phyloP scores from a whole-genome alignment of 2,888 invertebrate species.

The Drosophila ezoana region DNA sequence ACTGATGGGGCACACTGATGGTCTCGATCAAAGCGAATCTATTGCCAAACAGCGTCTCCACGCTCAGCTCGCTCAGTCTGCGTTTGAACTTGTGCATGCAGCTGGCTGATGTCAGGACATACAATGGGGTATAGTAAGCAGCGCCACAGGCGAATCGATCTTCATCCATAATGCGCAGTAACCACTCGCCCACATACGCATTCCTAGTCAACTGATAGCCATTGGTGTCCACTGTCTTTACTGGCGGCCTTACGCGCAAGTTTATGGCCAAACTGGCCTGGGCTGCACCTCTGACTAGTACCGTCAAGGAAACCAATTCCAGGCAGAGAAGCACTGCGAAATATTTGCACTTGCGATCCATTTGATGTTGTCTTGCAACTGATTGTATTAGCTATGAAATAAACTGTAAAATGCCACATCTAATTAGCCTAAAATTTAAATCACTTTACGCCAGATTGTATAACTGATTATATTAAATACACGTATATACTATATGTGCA shows the following conservation, averaged over 20 bases:
- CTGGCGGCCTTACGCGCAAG: not conserved
- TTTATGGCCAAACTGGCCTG: too few species aligned
- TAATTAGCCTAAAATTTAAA: not conserved
- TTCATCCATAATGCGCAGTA: slow-evolving; percentile 26
- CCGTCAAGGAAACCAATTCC: not conserved
- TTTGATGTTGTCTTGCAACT: not conserved
- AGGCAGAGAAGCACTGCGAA: slow-evolving; percentile 3
- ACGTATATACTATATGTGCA: too few species aligned
- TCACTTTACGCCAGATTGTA: not conserved
- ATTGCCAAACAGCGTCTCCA: slow-evolving; percentile 4
- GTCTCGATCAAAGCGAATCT: slow-evolving; percentile 2
- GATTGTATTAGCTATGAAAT: not conserved
- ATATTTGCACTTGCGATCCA: slow-evolving; percentile 1
- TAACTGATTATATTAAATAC: too few species aligned
- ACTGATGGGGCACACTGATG: slow-evolving; percentile 21
- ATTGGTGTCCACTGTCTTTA: slow-evolving; percentile 12
- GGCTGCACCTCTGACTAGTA: not conserved
- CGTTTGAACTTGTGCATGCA: slow-evolving; percentile 23
- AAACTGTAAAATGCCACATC: not conserved
- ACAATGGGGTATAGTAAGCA: slow-evolving; percentile 19
- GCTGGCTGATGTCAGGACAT: slow-evolving; percentile 34
- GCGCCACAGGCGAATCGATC: slow-evolving; percentile 31
- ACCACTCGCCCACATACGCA: slow-evolving; percentile 19
- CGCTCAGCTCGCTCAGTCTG: slow-evolving; percentile 5
- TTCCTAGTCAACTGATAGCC: slow-evolving; percentile 21